Evolutionary conservation across 2,113 vertebrate genomes (phyloP).

Genomic region (Gallinago paraguaiae): DNA sequence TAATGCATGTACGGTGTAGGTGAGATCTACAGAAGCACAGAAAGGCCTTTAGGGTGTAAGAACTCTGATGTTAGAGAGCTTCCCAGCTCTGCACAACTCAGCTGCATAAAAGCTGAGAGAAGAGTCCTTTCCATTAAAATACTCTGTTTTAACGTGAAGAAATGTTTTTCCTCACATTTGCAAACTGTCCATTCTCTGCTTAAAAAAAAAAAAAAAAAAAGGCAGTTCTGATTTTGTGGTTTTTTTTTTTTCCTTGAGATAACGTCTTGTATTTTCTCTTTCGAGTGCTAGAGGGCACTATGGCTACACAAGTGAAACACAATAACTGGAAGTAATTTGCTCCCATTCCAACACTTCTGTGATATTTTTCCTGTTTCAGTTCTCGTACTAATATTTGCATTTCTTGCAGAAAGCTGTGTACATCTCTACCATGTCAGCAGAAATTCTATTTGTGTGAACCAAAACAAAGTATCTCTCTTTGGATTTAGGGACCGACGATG

Average conservation of each 20-base stretch:
- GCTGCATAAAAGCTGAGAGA: background rate
- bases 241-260: background rate
- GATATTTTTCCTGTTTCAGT: conserved; percentile 34
- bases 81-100: background rate
- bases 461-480: background rate
- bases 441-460: conserved; percentile 16
- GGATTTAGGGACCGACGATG: background rate
- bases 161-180: background rate
- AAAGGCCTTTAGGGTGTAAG: background rate
- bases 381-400: conserved; percentile 64
- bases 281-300: conserved; percentile 62
- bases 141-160: background rate
- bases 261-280: background rate
- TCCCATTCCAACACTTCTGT: conserved; percentile 27
- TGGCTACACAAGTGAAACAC: conserved; percentile 29
- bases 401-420: conserved; percentile 41
- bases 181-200: background rate
- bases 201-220: background rate
- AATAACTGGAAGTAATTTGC: background rate
- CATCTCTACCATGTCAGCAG: conserved; percentile 30
- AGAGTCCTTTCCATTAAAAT: background rate
- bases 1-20: background rate
- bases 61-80: background rate
- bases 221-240: background rate
- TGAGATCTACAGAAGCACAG: background rate